Percentiles rank a stretch among this genome's conserved stretches.
Evolutionary conservation across 1,140 invertebrate genomes (phyloP).

Genomic region (Ceratitis capitata): DNA sequence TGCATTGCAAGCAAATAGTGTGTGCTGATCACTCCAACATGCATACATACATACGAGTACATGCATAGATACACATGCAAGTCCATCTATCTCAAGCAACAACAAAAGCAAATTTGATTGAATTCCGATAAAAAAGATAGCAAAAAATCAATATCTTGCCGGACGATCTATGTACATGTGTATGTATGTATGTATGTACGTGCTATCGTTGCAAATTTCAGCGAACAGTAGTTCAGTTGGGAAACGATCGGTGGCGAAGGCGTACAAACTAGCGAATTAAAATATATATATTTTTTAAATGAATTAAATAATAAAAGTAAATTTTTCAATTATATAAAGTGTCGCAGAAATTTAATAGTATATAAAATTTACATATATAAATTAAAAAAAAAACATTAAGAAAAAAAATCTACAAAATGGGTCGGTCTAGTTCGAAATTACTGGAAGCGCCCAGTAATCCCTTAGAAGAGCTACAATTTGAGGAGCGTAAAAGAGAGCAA

Average conservation of each 20-base stretch:
- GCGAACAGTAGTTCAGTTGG: not conserved
- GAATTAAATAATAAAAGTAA: not conserved
- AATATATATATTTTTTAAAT: not conserved
- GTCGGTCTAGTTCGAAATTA: conserved; percentile 54
- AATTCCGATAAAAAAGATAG: no score
- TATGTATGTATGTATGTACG: no score
- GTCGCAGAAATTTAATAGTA: not conserved
- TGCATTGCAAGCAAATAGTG: not conserved
- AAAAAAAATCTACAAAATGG: conserved; percentile 48
- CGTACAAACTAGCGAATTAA: not conserved
- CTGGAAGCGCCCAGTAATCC: conserved; percentile 48
- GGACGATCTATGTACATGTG: no score
- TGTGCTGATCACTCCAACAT: no score
- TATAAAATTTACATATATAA: not conserved
- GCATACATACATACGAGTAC: not conserved
- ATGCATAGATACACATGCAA: not conserved
- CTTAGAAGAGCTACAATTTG: conserved; percentile 49
- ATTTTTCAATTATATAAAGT: not conserved
- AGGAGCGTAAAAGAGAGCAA: conserved; percentile 44
- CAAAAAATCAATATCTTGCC: not conserved
- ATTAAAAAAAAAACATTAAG: not conserved
- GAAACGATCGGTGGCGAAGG: not conserved
- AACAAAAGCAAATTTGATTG: no score
- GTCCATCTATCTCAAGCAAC: no score
- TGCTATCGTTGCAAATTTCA: not conserved